Conservation (phyloP, 1,140 invertebrate genomes). For the Hyles euphorbiae region DNA sequence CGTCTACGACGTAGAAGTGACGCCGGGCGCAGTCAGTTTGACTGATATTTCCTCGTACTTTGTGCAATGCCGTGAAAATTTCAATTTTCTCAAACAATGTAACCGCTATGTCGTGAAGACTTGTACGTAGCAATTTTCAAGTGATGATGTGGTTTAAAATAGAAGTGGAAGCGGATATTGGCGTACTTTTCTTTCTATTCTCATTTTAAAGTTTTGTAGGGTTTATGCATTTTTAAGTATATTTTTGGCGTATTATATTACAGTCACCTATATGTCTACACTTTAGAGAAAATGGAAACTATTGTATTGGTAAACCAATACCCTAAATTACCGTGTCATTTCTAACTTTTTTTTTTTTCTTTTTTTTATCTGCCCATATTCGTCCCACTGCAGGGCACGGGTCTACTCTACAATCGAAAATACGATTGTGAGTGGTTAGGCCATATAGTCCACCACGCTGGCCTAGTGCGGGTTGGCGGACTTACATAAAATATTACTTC, state of each 20-base stretch:
- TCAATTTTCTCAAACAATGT: conserved; percentile 29
- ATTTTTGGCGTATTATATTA: background rate
- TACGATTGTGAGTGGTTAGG: too few relatives aligned
- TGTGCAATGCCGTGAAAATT: conserved; percentile 25
- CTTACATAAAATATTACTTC: too few relatives aligned
- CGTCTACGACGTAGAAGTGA: too few relatives aligned
- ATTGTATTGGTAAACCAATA: too few relatives aligned
- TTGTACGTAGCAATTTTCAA: conserved; percentile 5
- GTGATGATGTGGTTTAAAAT: conserved; percentile 1
- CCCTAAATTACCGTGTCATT: too few relatives aligned
- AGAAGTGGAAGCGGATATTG: background rate
- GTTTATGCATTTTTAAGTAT: background rate
- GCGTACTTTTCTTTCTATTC: background rate
- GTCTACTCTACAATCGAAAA: too few relatives aligned
- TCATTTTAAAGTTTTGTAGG: background rate
- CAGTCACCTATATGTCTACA: background rate
- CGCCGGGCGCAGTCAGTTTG: conserved; percentile 7
- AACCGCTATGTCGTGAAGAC: conserved; percentile 10
- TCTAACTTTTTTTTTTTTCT: too few relatives aligned
- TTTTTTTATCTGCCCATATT: too few relatives aligned
- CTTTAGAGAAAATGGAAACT: too few relatives aligned
- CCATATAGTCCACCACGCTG: too few relatives aligned
- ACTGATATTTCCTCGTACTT: conserved; percentile 23
- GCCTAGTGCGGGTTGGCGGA: too few relatives aligned
- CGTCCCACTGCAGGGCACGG: too few relatives aligned